phyloP scores from a whole-genome alignment of 1,140 invertebrate genomes.

The Cryptotermes secundus region DNA sequence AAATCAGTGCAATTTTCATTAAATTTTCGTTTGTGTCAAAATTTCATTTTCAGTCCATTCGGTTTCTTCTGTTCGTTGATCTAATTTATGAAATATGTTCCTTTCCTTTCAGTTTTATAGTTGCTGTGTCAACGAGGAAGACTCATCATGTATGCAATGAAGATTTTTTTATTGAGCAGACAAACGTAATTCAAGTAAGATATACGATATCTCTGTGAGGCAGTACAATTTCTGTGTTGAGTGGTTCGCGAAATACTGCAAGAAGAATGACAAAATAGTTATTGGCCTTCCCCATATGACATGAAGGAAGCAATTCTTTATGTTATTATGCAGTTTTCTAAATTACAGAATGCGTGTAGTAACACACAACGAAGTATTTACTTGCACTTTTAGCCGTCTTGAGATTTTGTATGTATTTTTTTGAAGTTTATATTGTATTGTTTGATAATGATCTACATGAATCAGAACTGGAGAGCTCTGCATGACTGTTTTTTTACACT shows the following conservation, averaged over 20 bases:
- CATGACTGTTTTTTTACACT: not conserved
- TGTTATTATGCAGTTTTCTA: not conserved
- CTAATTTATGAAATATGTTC: not conserved
- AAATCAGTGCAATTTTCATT: not conserved
- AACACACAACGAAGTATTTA: conserved; percentile 4
- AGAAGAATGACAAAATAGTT: not conserved
- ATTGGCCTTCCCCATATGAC: not conserved
- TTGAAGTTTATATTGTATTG: not conserved
- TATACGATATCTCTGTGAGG: not conserved
- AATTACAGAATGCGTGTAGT: not conserved
- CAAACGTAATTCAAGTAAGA: not conserved
- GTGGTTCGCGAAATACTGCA: not conserved
- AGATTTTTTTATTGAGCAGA: not conserved
- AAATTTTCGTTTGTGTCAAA: not conserved
- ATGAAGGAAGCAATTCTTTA: not conserved
- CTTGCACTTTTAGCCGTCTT: not conserved
- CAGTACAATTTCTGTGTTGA: not conserved
- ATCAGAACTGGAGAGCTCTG: not conserved
- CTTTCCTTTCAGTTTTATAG: not conserved
- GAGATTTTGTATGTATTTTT: not conserved
- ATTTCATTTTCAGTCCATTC: not conserved
- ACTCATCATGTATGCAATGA: not conserved
- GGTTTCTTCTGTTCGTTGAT: not conserved
- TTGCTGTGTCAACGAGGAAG: not conserved
- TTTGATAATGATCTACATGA: conserved; percentile 20